Percentiles rank a stretch among this genome's conserved stretches.
Conservation (phyloP, 1,140 invertebrate genomes). For the Aphelenchoides fujianensis region DNA sequence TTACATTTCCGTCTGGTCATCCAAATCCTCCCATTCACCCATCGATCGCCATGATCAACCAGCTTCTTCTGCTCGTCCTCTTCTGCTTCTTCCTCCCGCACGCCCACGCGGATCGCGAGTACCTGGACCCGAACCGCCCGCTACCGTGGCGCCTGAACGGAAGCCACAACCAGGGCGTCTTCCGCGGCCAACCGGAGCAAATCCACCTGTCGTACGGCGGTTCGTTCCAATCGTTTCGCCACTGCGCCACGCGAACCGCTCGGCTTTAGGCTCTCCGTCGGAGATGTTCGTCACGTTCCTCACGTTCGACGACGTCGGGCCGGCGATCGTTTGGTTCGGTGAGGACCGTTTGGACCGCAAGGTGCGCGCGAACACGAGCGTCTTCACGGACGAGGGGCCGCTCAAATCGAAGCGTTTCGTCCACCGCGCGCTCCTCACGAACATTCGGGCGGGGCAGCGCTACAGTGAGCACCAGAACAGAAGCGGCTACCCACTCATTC, state of each 20-base stretch:
- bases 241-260: constrained; percentile 11
- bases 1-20: too few relatives aligned
- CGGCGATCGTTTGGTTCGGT: constrained; percentile 18
- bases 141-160: neutral
- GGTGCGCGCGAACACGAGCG: constrained; percentile 25
- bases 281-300: constrained; percentile 41
- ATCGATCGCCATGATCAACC: too few relatives aligned
- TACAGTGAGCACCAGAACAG: constrained; percentile 28
- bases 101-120: neutral
- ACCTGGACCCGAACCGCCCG: neutral
- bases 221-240: constrained; percentile 2
- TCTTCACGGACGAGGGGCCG: constrained; percentile 36
- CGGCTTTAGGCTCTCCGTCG: constrained; percentile 25
- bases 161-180: constrained; percentile 30
- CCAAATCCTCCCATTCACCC: too few relatives aligned
- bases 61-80: neutral
- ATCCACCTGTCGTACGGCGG: constrained; percentile 44
- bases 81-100: neutral
- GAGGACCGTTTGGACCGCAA: neutral
- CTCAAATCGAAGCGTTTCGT: constrained; percentile 32
- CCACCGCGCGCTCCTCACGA: constrained; percentile 36
- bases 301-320: constrained; percentile 46
- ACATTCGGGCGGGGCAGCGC: constrained; percentile 33
- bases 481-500: constrained; percentile 17
- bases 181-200: constrained; percentile 45